Conservation (phyloP, 2,888 invertebrate genomes). For the Petrolisthes manimaculis region DNA sequence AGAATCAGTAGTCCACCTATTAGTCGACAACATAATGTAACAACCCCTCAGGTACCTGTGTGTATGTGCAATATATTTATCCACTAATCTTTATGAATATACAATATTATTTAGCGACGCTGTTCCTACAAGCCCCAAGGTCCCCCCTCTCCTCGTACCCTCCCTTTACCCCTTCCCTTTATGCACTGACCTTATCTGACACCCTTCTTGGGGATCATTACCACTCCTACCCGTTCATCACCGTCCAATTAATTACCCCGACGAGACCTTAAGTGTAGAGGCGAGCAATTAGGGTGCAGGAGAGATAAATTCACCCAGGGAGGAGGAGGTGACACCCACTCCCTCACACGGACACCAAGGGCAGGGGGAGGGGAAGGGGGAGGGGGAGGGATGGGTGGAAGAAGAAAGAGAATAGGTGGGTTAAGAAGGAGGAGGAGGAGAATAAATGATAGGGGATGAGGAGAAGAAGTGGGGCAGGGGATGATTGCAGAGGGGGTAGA, state of each 20-base stretch:
- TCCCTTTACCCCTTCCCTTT: not conserved
- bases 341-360: not conserved
- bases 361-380: not conserved
- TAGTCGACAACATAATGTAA: too few relatives aligned
- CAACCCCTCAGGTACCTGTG: too few relatives aligned
- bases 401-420: not conserved
- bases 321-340: constrained; percentile 22
- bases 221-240: constrained; percentile 21
- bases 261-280: constrained; percentile 32
- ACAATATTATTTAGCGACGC: not conserved
- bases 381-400: not conserved
- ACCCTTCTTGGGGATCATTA: too few relatives aligned
- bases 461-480: not conserved
- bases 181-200: too few relatives aligned
- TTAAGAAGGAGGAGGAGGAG: not conserved
- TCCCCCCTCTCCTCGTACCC: not conserved
- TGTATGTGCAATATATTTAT: too few relatives aligned
- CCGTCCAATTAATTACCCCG: constrained; percentile 41
- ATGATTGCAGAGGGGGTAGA: not conserved
- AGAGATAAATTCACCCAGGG: constrained; percentile 10
- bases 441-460: not conserved
- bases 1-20: too few relatives aligned
- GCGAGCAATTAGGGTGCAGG: constrained; percentile 25
- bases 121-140: not conserved
- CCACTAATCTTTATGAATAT: not conserved